Conservation (phyloP, 2,888 invertebrate genomes). For the Drosophila prolongata region DNA sequence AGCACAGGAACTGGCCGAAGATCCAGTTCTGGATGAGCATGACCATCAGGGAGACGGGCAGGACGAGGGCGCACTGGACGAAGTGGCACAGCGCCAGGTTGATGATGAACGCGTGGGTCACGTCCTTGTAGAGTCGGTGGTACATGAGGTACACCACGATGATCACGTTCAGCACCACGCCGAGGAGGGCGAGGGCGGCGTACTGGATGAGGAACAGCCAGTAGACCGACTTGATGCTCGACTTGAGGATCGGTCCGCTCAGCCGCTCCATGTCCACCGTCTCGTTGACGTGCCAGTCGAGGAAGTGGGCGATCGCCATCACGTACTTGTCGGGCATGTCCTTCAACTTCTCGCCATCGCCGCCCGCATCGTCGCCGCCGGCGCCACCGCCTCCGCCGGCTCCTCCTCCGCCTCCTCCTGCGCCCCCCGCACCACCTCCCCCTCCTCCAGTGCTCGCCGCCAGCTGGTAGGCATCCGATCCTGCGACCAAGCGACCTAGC, state of each 20-base stretch:
- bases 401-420: background rate
- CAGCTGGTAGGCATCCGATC: constrained; percentile 24
- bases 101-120: constrained; percentile 88
- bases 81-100: constrained; percentile 89
- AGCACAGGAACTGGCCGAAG: constrained; percentile 89
- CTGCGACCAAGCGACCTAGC: constrained; percentile 40
- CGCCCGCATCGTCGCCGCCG: constrained; percentile 32
- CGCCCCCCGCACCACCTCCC: background rate
- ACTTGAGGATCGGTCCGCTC: constrained; percentile 87
- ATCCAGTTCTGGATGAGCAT: constrained; percentile 90
- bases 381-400: background rate
- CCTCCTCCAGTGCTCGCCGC: constrained; percentile 29
- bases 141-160: constrained; percentile 86
- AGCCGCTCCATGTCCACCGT: constrained; percentile 84
- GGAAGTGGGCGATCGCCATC: constrained; percentile 79
- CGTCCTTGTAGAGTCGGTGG: constrained; percentile 86
- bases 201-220: constrained; percentile 88
- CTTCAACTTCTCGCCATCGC: constrained; percentile 71
- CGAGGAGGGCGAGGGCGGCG: constrained; percentile 86
- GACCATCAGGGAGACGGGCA: constrained; percentile 89
- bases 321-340: constrained; percentile 83
- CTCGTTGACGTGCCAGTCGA: constrained; percentile 80
- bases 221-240: constrained; percentile 86
- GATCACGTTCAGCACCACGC: constrained; percentile 86
- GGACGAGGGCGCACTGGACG: constrained; percentile 88